These are phyloP conservation scores for Brenthis ino DNA, from an alignment of 2,888 invertebrate species.

Conservation along the genomic window DNA sequence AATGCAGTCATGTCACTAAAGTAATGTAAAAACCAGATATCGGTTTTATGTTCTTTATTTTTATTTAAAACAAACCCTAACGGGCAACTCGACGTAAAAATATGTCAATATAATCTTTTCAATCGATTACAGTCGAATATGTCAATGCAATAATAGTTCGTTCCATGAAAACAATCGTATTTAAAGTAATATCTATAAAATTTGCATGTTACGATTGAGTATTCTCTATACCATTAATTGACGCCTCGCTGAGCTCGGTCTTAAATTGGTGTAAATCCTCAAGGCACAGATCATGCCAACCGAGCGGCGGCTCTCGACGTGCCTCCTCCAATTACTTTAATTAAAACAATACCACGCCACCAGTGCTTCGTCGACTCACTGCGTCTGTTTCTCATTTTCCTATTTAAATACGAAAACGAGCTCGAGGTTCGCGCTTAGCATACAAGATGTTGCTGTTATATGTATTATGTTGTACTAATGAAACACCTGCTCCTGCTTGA, in stretches of 20 bases:
- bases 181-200: constrained; percentile 34
- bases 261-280: constrained; percentile 81
- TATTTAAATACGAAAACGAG: constrained; percentile 82
- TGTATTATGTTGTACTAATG: constrained; percentile 35
- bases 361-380: constrained; percentile 77
- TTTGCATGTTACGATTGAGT: constrained; percentile 55
- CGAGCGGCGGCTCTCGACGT: constrained; percentile 74
- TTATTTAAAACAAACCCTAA: constrained; percentile 27
- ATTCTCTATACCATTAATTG: constrained; percentile 70
- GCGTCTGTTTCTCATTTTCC: constrained; percentile 81
- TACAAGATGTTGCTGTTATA: constrained; percentile 74
- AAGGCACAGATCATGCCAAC: constrained; percentile 79
- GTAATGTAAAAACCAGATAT: constrained; percentile 31
- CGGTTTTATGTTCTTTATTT: constrained; percentile 23
- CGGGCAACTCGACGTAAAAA: constrained; percentile 15
- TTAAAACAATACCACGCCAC: constrained; percentile 81
- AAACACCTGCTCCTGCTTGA: neutral
- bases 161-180: constrained; percentile 32
- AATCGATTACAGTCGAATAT: constrained; percentile 13
- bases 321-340: constrained; percentile 82
- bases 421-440: constrained; percentile 71
- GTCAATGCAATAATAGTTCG: constrained; percentile 25
- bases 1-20: constrained; percentile 35
- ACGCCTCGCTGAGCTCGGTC: constrained; percentile 70
- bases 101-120: constrained; percentile 26